These are phyloP conservation scores for Cataglyphis altisquamis DNA, from an alignment of 2,888 invertebrate species.

Conservation along the genomic window DNA sequence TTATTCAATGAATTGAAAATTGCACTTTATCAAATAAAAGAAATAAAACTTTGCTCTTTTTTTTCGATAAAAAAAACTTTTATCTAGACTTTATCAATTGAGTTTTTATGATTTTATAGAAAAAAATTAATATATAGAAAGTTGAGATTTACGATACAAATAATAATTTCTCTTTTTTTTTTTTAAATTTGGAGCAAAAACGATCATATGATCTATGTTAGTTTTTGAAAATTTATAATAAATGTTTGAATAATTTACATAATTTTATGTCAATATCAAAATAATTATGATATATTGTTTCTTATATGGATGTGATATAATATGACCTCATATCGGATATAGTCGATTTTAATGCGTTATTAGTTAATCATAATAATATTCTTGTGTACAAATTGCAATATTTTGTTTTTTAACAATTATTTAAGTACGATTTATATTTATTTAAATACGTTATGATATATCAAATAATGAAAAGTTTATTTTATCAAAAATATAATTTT, in stretches of 20 bases:
- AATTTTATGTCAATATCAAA: constrained; percentile 39
- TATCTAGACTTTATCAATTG: background rate
- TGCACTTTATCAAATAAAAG: background rate
- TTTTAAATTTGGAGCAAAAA: background rate
- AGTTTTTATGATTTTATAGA: background rate
- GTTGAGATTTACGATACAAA: background rate
- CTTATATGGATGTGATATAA: constrained; percentile 21
- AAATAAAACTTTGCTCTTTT: background rate
- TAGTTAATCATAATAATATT: constrained; percentile 25
- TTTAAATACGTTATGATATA: background rate
- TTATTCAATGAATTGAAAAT: background rate
- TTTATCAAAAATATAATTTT: background rate
- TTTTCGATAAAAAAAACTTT: background rate
- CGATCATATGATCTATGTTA: background rate
- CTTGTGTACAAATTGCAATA: constrained; percentile 25
- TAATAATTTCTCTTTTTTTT: background rate
- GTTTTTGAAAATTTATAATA: background rate
- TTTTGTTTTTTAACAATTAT: constrained; percentile 36
- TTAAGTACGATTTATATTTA: background rate
- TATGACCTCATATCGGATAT: constrained; percentile 13
- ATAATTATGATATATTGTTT: constrained; percentile 41
- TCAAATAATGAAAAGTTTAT: background rate
- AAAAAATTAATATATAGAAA: background rate
- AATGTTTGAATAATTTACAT: background rate
- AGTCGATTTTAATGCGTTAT: constrained; percentile 40